These are phyloP conservation scores for Hydrochoerus hydrochaeris DNA, from an alignment of 2,113 vertebrate genomes.

Conservation along the genomic window DNA sequence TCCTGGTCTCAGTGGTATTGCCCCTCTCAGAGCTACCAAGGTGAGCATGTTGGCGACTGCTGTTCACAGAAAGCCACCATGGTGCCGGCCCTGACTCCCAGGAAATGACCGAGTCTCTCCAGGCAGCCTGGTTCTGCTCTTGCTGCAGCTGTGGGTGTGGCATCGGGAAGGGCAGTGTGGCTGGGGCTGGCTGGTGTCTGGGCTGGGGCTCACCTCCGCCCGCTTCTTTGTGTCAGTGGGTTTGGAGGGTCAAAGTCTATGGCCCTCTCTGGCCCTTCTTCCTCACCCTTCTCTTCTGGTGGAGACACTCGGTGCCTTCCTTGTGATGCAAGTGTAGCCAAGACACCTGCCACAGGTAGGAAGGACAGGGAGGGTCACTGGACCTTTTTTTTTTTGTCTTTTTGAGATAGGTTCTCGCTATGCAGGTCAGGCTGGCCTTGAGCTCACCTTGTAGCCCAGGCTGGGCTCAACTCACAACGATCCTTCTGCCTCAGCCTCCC, in stretches of 20 bases:
- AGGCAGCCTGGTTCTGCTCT: background rate
- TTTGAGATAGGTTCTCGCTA: too few species aligned
- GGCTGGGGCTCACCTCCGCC: fast-evolving
- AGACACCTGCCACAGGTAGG: background rate
- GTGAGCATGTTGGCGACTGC: background rate
- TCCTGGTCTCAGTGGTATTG: fast-evolving
- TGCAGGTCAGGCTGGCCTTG: too few species aligned
- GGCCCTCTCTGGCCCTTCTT: background rate
- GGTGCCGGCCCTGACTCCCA: background rate
- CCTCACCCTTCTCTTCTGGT: background rate
- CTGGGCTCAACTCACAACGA: too few species aligned
- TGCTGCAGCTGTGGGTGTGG: too few species aligned
- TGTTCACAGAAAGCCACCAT: fast-evolving
- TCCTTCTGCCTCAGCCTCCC: too few species aligned
- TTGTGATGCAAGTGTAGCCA: background rate
- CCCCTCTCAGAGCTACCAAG: fast-evolving
- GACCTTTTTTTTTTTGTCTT: too few species aligned
- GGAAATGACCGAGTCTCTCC: background rate
- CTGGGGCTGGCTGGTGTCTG: background rate
- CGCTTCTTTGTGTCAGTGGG: background rate
- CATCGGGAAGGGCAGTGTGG: background rate
- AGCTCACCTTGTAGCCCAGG: too few species aligned
- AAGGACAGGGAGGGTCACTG: background rate
- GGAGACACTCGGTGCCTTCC: background rate
- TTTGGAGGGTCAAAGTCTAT: background rate